phyloP scores from a whole-genome alignment of 1,140 invertebrate genomes.

The Drosophila gunungcola region DNA sequence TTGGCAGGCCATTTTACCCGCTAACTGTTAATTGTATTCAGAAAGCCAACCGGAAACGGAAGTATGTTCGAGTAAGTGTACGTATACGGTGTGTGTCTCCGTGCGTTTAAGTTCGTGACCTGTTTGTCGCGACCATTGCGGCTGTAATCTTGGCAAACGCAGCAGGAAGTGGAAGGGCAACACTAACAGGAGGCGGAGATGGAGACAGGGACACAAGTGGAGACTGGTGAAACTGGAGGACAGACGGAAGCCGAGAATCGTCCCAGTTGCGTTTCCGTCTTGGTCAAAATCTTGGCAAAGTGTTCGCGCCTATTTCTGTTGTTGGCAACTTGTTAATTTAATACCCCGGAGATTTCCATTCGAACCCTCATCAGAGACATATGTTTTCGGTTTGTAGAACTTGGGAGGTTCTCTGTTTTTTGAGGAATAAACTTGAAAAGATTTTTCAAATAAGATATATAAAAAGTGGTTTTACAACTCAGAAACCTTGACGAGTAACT shows the following conservation, averaged over 20 bases:
- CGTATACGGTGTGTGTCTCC: slow-evolving; percentile 12
- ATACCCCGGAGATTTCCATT: slow-evolving; percentile 14
- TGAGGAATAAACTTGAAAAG: not conserved
- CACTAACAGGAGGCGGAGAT: slow-evolving; percentile 36
- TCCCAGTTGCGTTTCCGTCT: slow-evolving; percentile 58
- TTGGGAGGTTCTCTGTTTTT: not conserved
- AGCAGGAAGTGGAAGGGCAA: slow-evolving; percentile 45
- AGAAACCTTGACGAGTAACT: too few species aligned
- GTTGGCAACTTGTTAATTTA: slow-evolving; percentile 61
- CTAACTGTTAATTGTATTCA: slow-evolving; percentile 72
- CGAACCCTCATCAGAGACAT: slow-evolving; percentile 19
- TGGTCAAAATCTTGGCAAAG: slow-evolving; percentile 56
- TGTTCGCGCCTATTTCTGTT: slow-evolving; percentile 38
- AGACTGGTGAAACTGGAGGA: not conserved
- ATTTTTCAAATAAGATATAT: not conserved
- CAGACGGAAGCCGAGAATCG: slow-evolving; percentile 43
- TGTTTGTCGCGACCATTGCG: slow-evolving; percentile 59
- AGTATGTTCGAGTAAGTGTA: slow-evolving; percentile 70
- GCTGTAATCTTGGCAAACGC: slow-evolving; percentile 70
- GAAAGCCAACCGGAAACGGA: slow-evolving; percentile 75
- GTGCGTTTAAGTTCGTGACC: slow-evolving; percentile 10
- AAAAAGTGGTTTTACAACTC: too few species aligned
- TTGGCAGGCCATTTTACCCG: slow-evolving; percentile 41
- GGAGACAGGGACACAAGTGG: slow-evolving; percentile 25
- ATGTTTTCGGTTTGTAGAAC: not conserved